Conservation (phyloP, 2,113 vertebrate genomes). For the Menura novaehollandiae region DNA sequence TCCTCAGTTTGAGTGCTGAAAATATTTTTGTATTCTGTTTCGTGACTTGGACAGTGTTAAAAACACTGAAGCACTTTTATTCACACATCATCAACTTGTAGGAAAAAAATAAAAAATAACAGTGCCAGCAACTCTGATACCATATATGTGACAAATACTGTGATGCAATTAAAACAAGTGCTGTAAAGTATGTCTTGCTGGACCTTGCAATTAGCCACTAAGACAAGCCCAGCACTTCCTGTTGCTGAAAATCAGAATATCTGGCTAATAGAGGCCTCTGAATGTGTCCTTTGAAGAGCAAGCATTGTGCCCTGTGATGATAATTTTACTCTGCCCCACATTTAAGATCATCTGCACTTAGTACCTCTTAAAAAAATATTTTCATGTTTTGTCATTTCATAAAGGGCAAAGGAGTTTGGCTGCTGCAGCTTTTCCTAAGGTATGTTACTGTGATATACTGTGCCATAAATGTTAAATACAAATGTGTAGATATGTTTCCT, state of each 20-base stretch:
- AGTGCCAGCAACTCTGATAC: not conserved
- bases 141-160: not conserved
- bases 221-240: not conserved
- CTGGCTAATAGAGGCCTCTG: not conserved
- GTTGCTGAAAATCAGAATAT: not conserved
- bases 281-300: not conserved
- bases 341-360: not conserved
- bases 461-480: not conserved
- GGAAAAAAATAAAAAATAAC: slow-evolving; percentile 2
- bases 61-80: slow-evolving; percentile 34
- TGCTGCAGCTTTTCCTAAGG: not conserved
- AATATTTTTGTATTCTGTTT: slow-evolving; percentile 41
- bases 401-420: not conserved
- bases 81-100: slow-evolving; percentile 26
- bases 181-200: not conserved
- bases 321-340: not conserved
- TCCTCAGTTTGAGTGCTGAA: slow-evolving; percentile 3
- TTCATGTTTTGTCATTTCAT: not conserved
- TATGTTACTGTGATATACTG: not conserved
- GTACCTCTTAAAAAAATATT: not conserved
- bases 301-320: not conserved
- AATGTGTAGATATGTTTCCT: not conserved
- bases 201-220: not conserved
- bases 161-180: not conserved
- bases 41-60: slow-evolving; percentile 19